These are phyloP conservation scores for Diorhabda elongata DNA, from an alignment of 1,140 invertebrate genomes.

Conservation along the genomic window DNA sequence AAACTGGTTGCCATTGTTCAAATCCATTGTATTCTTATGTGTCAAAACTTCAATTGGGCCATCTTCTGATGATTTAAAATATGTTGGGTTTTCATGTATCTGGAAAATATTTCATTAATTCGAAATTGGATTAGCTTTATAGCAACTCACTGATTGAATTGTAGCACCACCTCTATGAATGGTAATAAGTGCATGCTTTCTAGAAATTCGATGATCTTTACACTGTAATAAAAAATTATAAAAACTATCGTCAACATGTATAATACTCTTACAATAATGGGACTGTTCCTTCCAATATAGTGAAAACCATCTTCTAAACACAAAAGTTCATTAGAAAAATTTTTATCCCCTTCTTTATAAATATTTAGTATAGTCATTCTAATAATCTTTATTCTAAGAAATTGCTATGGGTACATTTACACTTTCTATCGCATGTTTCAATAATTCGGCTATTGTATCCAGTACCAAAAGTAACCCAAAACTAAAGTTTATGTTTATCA, in stretches of 20 bases:
- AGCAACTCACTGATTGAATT: conserved; percentile 9
- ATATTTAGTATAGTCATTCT: conserved; percentile 7
- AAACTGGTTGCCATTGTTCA: conserved; percentile 8
- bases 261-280: conserved; percentile 4
- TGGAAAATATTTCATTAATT: not conserved
- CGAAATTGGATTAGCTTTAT: not conserved
- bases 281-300: conserved; percentile 4
- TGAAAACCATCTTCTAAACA: not conserved
- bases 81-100: conserved; percentile 9
- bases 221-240: conserved; percentile 8
- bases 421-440: no score
- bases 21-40: not conserved
- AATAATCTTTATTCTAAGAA: not conserved
- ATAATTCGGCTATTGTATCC: no score
- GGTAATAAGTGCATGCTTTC: conserved; percentile 8
- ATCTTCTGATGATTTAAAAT: conserved; percentile 7
- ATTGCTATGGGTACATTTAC: not conserved
- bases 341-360: conserved; percentile 1
- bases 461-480: no score
- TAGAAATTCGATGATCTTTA: conserved; percentile 9
- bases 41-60: not conserved
- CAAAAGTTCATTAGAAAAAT: not conserved
- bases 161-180: conserved; percentile 5
- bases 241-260: not conserved
- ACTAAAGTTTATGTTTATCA: no score